Evolutionary conservation across 2,888 invertebrate genomes (phyloP).

Genomic region (Drosophila niveifrons): DNA sequence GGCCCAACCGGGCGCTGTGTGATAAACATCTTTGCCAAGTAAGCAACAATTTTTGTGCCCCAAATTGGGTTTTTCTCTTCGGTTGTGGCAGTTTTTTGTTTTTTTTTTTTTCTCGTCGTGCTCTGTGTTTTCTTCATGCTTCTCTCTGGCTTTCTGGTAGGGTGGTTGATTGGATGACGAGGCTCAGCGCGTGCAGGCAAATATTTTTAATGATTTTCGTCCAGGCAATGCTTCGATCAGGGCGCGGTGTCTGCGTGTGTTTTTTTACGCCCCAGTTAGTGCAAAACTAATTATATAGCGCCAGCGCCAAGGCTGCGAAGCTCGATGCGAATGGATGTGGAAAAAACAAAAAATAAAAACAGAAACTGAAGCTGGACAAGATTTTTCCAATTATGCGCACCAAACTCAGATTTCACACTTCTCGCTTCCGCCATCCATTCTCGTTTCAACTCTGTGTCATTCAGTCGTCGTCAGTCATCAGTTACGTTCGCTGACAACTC

Average conservation of each 20-base stretch:
- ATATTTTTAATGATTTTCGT: constrained; percentile 78
- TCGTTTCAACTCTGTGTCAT: constrained; percentile 16
- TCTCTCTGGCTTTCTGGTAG: constrained; percentile 18
- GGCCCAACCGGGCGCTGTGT: constrained; percentile 66
- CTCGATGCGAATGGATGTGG: constrained; percentile 9
- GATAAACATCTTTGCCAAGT: constrained; percentile 84
- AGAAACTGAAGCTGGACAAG: constrained; percentile 49
- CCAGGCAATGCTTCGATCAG: constrained; percentile 64
- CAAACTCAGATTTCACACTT: constrained; percentile 40
- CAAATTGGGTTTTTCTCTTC: constrained; percentile 78
- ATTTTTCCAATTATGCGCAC: constrained; percentile 54
- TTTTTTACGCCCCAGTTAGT: constrained; percentile 77
- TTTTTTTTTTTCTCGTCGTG: constrained; percentile 6
- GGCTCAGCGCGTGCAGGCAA: constrained; percentile 78
- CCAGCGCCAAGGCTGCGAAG: constrained; percentile 22
- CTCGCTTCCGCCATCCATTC: background rate
- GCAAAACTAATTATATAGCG: constrained; percentile 74
- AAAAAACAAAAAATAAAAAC: background rate
- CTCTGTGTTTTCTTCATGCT: constrained; percentile 3
- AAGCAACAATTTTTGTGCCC: constrained; percentile 84
- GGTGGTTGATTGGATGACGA: constrained; percentile 79
- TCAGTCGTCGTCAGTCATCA: constrained; percentile 35
- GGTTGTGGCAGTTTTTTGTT: constrained; percentile 18
- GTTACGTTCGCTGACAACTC: constrained; percentile 46
- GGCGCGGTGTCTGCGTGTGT: constrained; percentile 40